Base-by-base conservation (phyloP, 2,888 invertebrate species). In the Microdon myrmicae region DNA sequence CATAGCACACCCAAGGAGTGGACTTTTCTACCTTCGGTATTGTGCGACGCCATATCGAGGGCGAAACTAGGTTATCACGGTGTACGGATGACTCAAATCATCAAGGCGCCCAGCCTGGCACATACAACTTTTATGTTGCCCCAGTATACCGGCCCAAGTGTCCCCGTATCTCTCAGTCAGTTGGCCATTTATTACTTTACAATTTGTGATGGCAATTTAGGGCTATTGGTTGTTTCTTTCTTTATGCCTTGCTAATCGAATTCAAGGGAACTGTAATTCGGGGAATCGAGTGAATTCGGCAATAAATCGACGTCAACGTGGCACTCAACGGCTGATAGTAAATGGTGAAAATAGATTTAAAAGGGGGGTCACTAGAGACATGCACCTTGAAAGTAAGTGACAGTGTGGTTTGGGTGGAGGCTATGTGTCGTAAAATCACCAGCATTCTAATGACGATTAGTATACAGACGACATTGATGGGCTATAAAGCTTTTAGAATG, bases 31-130 rank as follows among this genome's bases (percentile, higher is more conserved):
- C 47, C 23, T 29, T 55, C 28, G 13, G 14, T 51, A 38, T 38
- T 38, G 38, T 45, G 31, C 22, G 4, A 19, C 29, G n/a, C 37
- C 31, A 9, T 9, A 8, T 20, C 7, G 13, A 3, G n/a, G 2
- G n/a, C 4, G 4, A 31, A 60, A 47, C 31, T 60, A 41, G 59
- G 59, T 60, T 60, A 60, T 59, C 53, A 29, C 28, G n/a, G n/a
- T n/a, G n/a, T n/a, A n/a, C n/a, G 20, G 32, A 14, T 39, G 29
- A 28, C 34, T 44, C 19, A 22, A 48, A 4, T 17, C 16, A 14
- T 8, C n/a, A 37, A 28, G 58, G 58, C 39, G 56, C n/a, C n/a
- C n/a, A n/a, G n/a, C n/a, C n/a, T n/a, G n/a, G n/a, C n/a, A n/a
- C n/a, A n/a, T n/a, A n/a, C n/a, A n/a, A n/a, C n/a, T n/a, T n/a